Conservation (phyloP, 1,140 invertebrate species). For the Magallana gigas region DNA sequence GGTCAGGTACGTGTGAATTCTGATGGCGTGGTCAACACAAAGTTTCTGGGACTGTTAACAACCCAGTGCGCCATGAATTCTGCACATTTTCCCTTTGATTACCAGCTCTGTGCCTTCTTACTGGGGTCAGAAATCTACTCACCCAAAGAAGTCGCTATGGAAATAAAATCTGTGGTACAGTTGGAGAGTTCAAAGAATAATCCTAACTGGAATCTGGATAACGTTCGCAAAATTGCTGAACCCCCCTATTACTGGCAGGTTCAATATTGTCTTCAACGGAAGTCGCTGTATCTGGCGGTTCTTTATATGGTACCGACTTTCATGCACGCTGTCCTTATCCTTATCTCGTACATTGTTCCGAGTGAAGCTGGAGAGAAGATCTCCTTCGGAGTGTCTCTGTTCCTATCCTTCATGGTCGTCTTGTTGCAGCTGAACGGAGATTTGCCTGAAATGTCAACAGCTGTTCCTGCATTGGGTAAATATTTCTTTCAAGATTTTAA, state of each 20-base stretch:
- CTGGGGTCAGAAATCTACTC: background rate
- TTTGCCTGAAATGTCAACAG: constrained; percentile 7
- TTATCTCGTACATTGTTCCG: background rate
- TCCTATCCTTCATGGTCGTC: constrained; percentile 31
- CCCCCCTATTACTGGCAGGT: background rate
- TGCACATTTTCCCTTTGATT: constrained; percentile 19
- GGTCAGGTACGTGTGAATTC: background rate
- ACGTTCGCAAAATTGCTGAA: no score
- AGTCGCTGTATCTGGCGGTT: background rate
- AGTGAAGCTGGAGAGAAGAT: constrained; percentile 30
- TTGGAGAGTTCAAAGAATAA: background rate
- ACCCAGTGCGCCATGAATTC: background rate
- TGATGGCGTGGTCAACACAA: background rate
- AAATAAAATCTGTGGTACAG: background rate
- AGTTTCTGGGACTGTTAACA: background rate
- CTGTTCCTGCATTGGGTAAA: constrained; percentile 21
- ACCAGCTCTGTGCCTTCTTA: constrained; percentile 11
- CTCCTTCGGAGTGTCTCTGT: constrained; percentile 40
- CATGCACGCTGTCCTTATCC: constrained; percentile 14
- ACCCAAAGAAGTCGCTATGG: background rate
- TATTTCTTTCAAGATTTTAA: background rate
- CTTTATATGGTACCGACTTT: background rate
- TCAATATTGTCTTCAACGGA: constrained; percentile 23
- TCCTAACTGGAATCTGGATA: background rate
- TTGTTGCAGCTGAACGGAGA: constrained; percentile 35